Evolutionary conservation across 1,140 invertebrate genomes (phyloP), one percentile per base, ranked within the genome.

Genomic region (Drosophila arizonae): DNA sequence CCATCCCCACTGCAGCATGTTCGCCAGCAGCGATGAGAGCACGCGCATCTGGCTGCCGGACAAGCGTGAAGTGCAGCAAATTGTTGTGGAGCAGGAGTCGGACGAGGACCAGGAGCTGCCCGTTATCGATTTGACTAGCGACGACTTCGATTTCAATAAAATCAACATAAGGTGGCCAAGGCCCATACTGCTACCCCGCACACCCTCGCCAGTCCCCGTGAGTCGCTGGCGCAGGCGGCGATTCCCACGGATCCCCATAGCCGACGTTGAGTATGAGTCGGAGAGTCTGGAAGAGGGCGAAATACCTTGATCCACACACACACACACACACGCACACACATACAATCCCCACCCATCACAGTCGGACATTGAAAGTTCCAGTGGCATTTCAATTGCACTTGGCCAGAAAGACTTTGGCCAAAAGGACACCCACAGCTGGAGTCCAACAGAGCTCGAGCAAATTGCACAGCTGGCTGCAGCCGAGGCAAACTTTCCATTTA

Each of bases 401-500:
- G 55, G 48, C 26, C 13, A 41, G 77, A 74, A 74, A 41, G 46
- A 56, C 58, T 52, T 72, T 61, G 55, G 48, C 26, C 13, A 41
- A 80, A 74, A 74, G 46, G 41, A 56, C 58, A 48, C 67, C 64
- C 75, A 46, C 78, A 65, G 72, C 81, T 52, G 77, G 69, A 75
- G 66, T 48, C 52, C 43, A 21, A 21, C 43, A 46, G 15, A 46
- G 9, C 43, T 46, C 15, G 43, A 46, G 17, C 82, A 87, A 81
- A 86, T 86, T 86, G 82, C 82, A 87, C 82, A 81, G 81, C 76
- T 87, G 78, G 78, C 63, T 81, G 78, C 62, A 24, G 21, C 39
- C 62, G 28, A 56, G 52, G 77, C 77, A 85, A 86, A 78, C 77
- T 61, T 86, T 85, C 81, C 81, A 86, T 86, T 85, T 79, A 79